Evolutionary conservation across 2,888 invertebrate species (phyloP), one percentile per base, ranked within the genome.

Genomic region (Eupelmus urozonus): DNA sequence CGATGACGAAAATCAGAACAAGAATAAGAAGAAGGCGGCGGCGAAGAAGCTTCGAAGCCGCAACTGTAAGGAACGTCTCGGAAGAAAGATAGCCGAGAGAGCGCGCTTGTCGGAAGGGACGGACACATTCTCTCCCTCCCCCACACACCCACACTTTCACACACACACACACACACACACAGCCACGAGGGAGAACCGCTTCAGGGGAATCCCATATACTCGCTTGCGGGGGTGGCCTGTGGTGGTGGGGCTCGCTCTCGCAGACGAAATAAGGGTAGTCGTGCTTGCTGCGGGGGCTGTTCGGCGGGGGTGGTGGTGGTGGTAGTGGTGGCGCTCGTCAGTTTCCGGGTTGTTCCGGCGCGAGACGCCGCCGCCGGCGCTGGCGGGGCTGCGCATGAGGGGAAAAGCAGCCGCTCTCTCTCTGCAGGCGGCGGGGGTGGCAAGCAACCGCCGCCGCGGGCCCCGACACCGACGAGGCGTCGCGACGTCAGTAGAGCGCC

Each of bases 381-480:
- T 9, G 25, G 42, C 18, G n/a, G 85, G 85, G 85, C 83, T 82
- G 82, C 78, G 82, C n/a, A n/a, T n/a, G n/a, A 59, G 76, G 80
- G 77, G n/a, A n/a, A n/a, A n/a, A n/a, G n/a, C n/a, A n/a, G n/a
- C n/a, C n/a, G n/a, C n/a, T n/a, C n/a, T n/a, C n/a, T n/a, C n/a
- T 63, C 71, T 57, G 69, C 76, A 42, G 62, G 72, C 67, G 45
- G 49, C 55, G 71, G 60, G 83, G 84, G 84, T 79, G 78, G 82
- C 77, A 34, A 34, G 63, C 45, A 23, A 87, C 85, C 85, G 83
- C 82, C 83, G 75, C 76, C 91, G 89, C 90, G 91, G 90, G 89
- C 87, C 89, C 88, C 91, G 88, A 86, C 87, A 91, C 63, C 90
- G 91, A 88, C 83, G 86, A 87, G 71, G 91, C 89, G 91, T 91